phyloP scores from a whole-genome alignment of 37 sponge, comb jelly and placozoan genomes.

The Bolinopsis microptera region DNA sequence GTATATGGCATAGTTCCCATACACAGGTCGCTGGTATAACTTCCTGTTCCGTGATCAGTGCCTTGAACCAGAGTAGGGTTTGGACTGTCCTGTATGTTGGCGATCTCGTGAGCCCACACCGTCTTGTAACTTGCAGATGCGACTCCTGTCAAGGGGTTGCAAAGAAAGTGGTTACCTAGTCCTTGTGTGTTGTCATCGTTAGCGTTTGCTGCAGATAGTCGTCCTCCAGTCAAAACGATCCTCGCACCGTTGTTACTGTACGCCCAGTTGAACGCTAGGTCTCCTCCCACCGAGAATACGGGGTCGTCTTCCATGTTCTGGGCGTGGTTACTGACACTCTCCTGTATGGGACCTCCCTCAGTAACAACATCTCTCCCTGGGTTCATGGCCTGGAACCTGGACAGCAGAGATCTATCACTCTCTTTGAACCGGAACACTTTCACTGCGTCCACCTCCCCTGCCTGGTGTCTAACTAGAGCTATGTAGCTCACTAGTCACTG shows the following conservation, averaged over 20 bases:
- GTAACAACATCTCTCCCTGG: neutral
- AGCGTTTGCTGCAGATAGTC: neutral
- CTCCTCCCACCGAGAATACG: neutral
- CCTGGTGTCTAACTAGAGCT: slow-evolving; percentile 1
- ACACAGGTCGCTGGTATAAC: neutral
- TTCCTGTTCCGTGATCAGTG: neutral
- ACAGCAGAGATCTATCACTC: neutral
- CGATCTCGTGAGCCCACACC: neutral
- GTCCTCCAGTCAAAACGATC: slow-evolving; percentile 9
- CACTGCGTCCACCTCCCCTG: slow-evolving; percentile 20
- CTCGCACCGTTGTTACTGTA: neutral
- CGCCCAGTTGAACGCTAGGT: slow-evolving; percentile 29
- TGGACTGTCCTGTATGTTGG: neutral
- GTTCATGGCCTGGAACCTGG: slow-evolving; percentile 11
- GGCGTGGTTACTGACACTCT: neutral
- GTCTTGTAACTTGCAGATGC: neutral
- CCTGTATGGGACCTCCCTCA: neutral
- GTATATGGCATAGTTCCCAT: neutral
- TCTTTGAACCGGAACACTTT: slow-evolving; percentile 11
- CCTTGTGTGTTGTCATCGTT: slow-evolving; percentile 30
- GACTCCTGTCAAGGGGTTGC: slow-evolving; percentile 1
- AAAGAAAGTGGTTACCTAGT: neutral
- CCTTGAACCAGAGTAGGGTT: neutral
- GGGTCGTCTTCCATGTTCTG: neutral
- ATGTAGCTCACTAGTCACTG: neutral